Base-by-base conservation (phyloP, 2,113 vertebrate genomes). In the Embiotoca jacksoni region DNA sequence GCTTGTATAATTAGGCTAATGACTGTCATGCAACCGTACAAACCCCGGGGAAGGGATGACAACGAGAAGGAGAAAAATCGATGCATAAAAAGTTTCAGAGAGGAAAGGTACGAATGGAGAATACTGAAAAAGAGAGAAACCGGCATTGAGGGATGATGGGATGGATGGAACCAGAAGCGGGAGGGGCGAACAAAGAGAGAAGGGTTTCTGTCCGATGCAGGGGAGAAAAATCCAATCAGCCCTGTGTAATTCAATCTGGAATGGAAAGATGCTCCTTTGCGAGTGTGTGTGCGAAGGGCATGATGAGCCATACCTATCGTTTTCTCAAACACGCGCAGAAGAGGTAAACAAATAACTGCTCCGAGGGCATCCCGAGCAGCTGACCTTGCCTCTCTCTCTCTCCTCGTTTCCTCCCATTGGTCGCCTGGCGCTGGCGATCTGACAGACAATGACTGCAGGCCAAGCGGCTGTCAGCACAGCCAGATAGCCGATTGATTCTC, bases 221-320 rank as follows among this genome's bases (percentile, higher is more conserved):
- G 78, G 79, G 81, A 90, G 83, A 90, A 87, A 90, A 92, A 92
- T 92, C 84, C 87, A 93, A 93, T 92, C 92, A 91, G 83, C 77
- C 50, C 64, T 53, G 73, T 78, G 81, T 89, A 93, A 91, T 91
- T 91, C 87, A 91, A 90, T 90, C 83, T 86, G 80, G 67, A 88
- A 89, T 80, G 78, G 86, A 88, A 76, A 89, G 78, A 88, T 82
- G 84, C 78, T 82, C 83, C 80, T 90, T 69, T 63, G 75, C 49
- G 4, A 55, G 74, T 46, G 77, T 57, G 67, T 5, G 69, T 37
- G 75, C 65, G 88, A 78, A 68, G 74, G 72, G 62, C 66, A 65
- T 80, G 75, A 78, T 84, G 82, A 75, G 44, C 76, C 54, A 67
- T 68, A 70, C 57, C 73, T 61, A 7, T 67, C 47, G 6, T 69